Percentiles rank a stretch among this genome's conserved stretches.
phyloP scores from a whole-genome alignment of 2,888 invertebrate genomes.

The Aleiodes leptofemur region DNA sequence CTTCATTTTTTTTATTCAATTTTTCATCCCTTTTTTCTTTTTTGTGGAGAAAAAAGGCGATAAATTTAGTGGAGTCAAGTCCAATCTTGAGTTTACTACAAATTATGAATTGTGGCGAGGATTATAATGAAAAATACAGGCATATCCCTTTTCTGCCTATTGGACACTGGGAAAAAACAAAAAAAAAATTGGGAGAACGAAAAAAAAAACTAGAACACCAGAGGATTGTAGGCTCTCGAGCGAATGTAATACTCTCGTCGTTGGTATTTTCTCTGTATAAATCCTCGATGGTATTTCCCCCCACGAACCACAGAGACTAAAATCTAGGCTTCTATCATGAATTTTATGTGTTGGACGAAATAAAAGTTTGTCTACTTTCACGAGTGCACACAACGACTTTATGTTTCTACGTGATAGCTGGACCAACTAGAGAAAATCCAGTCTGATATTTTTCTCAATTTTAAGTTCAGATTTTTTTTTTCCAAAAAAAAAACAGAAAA shows the following conservation, averaged over 20 bases:
- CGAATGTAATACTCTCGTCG: constrained; percentile 14
- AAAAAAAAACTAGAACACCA: constrained; percentile 25
- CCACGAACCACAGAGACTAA: not conserved
- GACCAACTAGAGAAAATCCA: not conserved
- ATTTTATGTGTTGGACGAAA: constrained; percentile 26
- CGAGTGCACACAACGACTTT: constrained; percentile 18
- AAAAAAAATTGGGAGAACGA: not conserved
- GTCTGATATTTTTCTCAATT: not conserved
- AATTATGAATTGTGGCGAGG: constrained; percentile 25
- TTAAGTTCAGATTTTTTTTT: no score
- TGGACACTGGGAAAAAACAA: not conserved
- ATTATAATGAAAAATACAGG: constrained; percentile 12
- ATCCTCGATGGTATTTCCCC: constrained; percentile 11
- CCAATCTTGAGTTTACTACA: constrained; percentile 12
- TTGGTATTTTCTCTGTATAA: not conserved
- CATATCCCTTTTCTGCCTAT: not conserved
- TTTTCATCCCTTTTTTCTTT: constrained; percentile 2
- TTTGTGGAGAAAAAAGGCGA: not conserved
- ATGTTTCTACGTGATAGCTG: no score
- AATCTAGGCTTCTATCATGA: constrained; percentile 28
- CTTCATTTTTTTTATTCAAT: not conserved
- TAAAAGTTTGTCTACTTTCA: constrained; percentile 1
- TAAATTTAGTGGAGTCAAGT: not conserved
- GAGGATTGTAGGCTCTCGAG: constrained; percentile 33
- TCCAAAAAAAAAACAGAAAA: no score